Evolutionary conservation across 2,888 invertebrate genomes (phyloP).

Genomic region (Syritta pipiens): DNA sequence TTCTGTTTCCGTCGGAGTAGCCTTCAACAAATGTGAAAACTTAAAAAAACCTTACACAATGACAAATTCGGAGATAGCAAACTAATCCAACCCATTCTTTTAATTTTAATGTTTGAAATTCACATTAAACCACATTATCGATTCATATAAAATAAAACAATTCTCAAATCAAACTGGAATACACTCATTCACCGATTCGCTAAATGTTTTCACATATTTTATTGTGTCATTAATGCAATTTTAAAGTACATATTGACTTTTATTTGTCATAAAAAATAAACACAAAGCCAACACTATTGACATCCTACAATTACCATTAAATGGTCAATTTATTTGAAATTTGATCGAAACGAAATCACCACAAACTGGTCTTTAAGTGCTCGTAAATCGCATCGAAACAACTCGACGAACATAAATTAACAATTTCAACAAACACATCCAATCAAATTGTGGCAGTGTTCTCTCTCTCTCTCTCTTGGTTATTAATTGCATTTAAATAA

Average conservation of each 20-base stretch:
- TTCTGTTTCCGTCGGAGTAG: too few species aligned
- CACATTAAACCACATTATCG: slow-evolving; percentile 7
- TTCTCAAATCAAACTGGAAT: slow-evolving; percentile 1
- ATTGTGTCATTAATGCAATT: slow-evolving; percentile 27
- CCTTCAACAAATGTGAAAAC: too few species aligned
- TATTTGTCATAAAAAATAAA: background rate
- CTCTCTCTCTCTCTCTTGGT: too few species aligned
- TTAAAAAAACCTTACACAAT: too few species aligned
- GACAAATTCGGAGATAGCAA: too few species aligned
- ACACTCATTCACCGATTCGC: background rate
- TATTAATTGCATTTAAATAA: slow-evolving; percentile 41
- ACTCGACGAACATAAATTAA: slow-evolving; percentile 3
- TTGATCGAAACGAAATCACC: slow-evolving; percentile 27
- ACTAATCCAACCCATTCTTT: too few species aligned
- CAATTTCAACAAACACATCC: slow-evolving; percentile 28
- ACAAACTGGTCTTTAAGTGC: slow-evolving; percentile 28
- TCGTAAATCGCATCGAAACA: slow-evolving; percentile 10
- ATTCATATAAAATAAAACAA: background rate
- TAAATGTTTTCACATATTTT: slow-evolving; percentile 19
- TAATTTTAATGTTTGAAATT: too few species aligned
- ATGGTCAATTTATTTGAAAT: slow-evolving; percentile 41
- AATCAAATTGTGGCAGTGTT: slow-evolving; percentile 18
- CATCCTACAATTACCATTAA: slow-evolving; percentile 34
- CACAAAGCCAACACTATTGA: background rate
- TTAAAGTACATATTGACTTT: background rate